Base-by-base conservation (phyloP, 2,113 vertebrate genomes). In the Sarotherodon lohbergeri region DNA sequence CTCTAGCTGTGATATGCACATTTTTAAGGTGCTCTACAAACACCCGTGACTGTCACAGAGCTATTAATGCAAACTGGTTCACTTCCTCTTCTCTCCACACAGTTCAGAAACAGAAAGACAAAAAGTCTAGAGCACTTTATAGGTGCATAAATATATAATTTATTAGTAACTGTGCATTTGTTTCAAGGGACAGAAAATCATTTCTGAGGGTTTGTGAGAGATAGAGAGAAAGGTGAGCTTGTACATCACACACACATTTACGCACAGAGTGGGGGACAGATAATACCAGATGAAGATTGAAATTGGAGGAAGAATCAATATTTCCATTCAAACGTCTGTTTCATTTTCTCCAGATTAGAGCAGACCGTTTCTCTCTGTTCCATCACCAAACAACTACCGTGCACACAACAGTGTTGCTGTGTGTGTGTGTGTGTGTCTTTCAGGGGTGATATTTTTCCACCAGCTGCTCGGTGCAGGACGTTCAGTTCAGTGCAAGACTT, bases 311-410 rank as follows among this genome's bases (percentile, higher is more conserved):
- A 89, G 80, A 92, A 94, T 92, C 93, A 91, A 92, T 94, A 93
- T 89, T 90, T 94, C 86, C 84, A 88, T 92, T 92, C 84, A 92
- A 91, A 94, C 63, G 79, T 85, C 89, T 80, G 91, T 94, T 94
- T 94, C 89, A 90, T 91, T 91, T 91, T 89, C 90, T 89, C 29
- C 57, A 94, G 90, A 87, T 93, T 84, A 90, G 71, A 90, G 66
- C 57, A 85, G 73, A 36, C 55, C 6, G 12, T 80, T 89, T 85
- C 82, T 85, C 81, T 88, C 34, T 84, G 81, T 48, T 88, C 88
- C 61, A 59, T 83, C 90, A 86, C 56, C 73, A n/a, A 66, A 34
- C 32, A 6, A 29, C 73, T 76, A 39, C 39, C 6, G 13, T 32
- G 27, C 36, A 59, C 71, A 80, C 80, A 86, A 81, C 50, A 48